Evolutionary conservation across 2,888 invertebrate genomes (phyloP).

Genomic region (Neoitamus cyanurus): DNA sequence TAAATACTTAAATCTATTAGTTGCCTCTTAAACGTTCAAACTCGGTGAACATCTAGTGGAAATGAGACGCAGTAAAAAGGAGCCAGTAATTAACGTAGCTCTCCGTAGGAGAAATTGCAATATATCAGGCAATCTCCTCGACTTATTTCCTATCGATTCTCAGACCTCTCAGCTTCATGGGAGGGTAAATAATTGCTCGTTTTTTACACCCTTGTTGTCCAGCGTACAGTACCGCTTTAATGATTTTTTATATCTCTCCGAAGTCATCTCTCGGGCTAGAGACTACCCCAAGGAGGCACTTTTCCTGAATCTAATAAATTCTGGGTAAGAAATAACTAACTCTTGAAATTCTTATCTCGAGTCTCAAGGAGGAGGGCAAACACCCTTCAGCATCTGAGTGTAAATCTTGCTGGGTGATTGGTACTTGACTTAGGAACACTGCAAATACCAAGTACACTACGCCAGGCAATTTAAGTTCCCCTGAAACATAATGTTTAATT

Average conservation of each 20-base stretch:
- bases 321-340: slow-evolving; percentile 20
- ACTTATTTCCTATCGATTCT: background rate
- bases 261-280: background rate
- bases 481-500: slow-evolving; percentile 30
- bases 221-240: slow-evolving; percentile 1
- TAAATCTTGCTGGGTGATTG: slow-evolving; percentile 15
- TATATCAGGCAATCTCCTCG: slow-evolving; percentile 12
- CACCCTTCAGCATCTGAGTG: background rate
- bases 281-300: background rate
- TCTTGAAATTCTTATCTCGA: slow-evolving; percentile 24
- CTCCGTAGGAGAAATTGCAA: background rate
- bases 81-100: background rate
- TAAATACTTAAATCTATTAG: background rate
- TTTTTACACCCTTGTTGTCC: slow-evolving; percentile 20
- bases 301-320: slow-evolving; percentile 25
- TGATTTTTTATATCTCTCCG: slow-evolving; percentile 14
- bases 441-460: slow-evolving; percentile 8
- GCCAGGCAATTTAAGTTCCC: background rate
- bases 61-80: background rate
- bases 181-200: slow-evolving; percentile 7
- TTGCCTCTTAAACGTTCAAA: background rate
- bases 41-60: background rate
- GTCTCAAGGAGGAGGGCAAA: background rate
- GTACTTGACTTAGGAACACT: slow-evolving; percentile 5
- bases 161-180: background rate